Evolutionary conservation across 2,113 vertebrate species (phyloP).

Genomic region (Centropus bengalensis): DNA sequence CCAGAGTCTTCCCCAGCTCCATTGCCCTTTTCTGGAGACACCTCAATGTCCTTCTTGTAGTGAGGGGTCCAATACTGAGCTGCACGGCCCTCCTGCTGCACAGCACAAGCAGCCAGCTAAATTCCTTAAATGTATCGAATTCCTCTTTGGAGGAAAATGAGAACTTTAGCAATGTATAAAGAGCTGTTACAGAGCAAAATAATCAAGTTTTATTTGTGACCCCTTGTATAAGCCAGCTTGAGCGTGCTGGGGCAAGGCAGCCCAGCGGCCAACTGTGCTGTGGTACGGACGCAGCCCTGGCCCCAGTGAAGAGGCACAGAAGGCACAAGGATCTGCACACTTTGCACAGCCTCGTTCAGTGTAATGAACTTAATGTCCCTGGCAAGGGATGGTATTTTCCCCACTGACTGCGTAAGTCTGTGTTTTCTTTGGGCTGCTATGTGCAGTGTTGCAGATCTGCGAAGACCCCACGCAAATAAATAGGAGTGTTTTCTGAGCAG

Average conservation of each 20-base stretch:
- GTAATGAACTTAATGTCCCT: neutral
- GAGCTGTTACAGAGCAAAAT: neutral
- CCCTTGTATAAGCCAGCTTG: neutral
- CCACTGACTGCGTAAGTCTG: neutral
- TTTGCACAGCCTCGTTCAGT: neutral
- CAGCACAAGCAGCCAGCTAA: neutral
- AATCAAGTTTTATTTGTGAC: neutral
- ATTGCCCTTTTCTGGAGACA: no score
- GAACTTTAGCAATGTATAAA: neutral
- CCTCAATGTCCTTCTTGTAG: no score
- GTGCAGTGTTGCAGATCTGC: neutral
- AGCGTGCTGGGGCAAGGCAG: neutral
- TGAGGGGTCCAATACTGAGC: neutral
- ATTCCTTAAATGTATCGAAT: neutral
- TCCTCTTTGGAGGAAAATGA: neutral
- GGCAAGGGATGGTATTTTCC: neutral
- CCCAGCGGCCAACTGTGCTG: accelerated
- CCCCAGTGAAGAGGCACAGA: accelerated
- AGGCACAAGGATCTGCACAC: neutral
- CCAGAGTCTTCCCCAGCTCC: no score
- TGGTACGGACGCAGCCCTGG: neutral
- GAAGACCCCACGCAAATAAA: neutral
- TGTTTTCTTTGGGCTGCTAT: neutral
- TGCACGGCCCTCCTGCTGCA: neutral
- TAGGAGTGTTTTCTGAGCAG: neutral